Percentiles rank a stretch among this genome's conserved stretches.
Conservation (phyloP, 1,140 invertebrate genomes). For the Eurosta solidaginis region DNA sequence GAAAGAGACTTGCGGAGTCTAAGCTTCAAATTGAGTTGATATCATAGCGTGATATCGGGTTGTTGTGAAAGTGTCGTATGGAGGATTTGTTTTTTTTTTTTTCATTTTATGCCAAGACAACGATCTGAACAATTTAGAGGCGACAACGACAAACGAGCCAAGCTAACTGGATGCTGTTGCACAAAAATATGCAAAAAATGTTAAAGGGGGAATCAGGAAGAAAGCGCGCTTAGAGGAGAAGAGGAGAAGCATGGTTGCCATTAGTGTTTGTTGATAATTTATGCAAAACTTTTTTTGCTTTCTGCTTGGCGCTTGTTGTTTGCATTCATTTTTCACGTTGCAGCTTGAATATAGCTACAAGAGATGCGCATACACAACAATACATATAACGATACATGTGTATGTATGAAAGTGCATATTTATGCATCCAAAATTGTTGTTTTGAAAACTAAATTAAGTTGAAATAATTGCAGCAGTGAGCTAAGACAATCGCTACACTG, state of each 20-base stretch:
- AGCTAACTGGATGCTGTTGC: neutral
- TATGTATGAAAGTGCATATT: neutral
- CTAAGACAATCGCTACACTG: neutral
- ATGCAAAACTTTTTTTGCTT: slow-evolving; percentile 9
- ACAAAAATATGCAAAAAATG: neutral
- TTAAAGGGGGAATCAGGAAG: neutral
- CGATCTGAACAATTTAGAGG: neutral
- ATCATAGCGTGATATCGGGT: neutral
- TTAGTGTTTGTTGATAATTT: slow-evolving; percentile 31
- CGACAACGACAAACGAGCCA: neutral
- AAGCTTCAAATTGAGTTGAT: neutral
- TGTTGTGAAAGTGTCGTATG: neutral
- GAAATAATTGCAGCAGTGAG: slow-evolving; percentile 6
- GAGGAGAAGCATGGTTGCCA: neutral
- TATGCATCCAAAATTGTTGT: neutral
- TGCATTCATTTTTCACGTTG: slow-evolving; percentile 11
- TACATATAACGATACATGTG: no score
- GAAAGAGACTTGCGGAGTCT: neutral
- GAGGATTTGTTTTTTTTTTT: no score
- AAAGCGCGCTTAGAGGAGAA: neutral
- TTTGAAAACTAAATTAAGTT: slow-evolving; percentile 15
- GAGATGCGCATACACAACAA: no score
- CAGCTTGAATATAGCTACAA: no score
- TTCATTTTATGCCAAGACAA: neutral
- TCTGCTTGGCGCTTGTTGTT: neutral